A percentile compares a stretch with the other conserved stretches of the same genome.
These are phyloP conservation scores for Calameuta pallipes DNA, from an alignment of 2,888 invertebrate genomes.

Conservation along the genomic window DNA sequence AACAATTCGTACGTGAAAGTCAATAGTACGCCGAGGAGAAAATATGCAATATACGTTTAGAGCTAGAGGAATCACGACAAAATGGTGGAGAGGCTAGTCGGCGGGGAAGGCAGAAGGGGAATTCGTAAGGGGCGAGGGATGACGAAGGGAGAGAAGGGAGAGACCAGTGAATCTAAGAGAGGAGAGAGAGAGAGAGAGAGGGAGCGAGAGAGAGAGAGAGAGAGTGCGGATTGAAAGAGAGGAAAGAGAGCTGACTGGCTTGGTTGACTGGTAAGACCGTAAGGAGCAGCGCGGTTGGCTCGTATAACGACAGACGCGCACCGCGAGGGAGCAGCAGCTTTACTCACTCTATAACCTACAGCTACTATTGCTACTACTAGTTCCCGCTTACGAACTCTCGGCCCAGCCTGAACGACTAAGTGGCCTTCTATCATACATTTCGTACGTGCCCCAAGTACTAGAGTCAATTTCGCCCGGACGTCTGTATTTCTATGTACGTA, in stretches of 20 bases:
- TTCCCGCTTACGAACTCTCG: conserved; percentile 40
- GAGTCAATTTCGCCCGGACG: neutral
- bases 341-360: conserved; percentile 27
- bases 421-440: conserved; percentile 34
- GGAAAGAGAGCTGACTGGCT: conserved; percentile 51
- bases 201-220: conserved; percentile 27
- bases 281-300: neutral
- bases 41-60: conserved; percentile 51
- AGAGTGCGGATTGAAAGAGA: conserved; percentile 41
- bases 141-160: conserved; percentile 32
- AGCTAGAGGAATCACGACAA: conserved; percentile 63
- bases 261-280: conserved; percentile 48
- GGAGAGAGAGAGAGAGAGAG: conserved; percentile 38
- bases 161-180: conserved; percentile 25
- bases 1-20: conserved; percentile 33
- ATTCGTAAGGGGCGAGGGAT: conserved; percentile 17
- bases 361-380: too few species aligned
- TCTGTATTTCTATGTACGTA: neutral
- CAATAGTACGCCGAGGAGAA: conserved; percentile 32
- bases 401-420: conserved; percentile 33
- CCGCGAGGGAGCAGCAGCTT: conserved; percentile 55
- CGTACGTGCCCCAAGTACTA: conserved; percentile 23
- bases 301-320: conserved; percentile 43
- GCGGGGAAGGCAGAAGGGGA: conserved; percentile 32
- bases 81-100: conserved; percentile 48